Conservation (phyloP, 2,888 invertebrate genomes). For the Alloscopus bannaensis region DNA sequence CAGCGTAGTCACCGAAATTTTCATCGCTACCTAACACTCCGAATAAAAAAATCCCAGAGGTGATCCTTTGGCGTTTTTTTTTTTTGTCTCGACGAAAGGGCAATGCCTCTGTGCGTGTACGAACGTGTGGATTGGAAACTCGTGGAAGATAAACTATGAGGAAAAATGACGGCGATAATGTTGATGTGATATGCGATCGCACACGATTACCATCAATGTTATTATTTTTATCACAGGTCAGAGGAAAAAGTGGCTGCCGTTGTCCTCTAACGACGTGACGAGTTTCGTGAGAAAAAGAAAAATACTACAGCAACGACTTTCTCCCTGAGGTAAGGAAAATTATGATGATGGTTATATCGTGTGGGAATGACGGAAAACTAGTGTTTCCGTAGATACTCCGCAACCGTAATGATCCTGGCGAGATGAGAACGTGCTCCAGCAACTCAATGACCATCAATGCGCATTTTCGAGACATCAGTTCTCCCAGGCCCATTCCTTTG, state of each 20-base stretch:
- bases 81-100: too few relatives aligned
- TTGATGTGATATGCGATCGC: conserved; percentile 30
- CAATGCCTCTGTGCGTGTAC: too few relatives aligned
- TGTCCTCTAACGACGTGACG: background rate
- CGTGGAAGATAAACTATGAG: too few relatives aligned
- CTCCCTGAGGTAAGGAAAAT: background rate
- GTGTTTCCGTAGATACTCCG: background rate
- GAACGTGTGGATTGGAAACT: too few relatives aligned
- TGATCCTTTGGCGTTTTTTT: too few relatives aligned
- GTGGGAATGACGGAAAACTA: background rate
- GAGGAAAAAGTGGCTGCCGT: conserved; percentile 13
- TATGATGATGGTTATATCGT: conserved; percentile 1
- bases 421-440: conserved; percentile 32
- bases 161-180: conserved; percentile 14
- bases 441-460: conserved; percentile 48
- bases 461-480: conserved; percentile 8
- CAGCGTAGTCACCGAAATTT: too few relatives aligned
- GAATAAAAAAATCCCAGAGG: too few relatives aligned
- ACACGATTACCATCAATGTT: conserved; percentile 34
- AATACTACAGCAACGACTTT: too few relatives aligned
- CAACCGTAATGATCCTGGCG: conserved; percentile 24
- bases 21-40: too few relatives aligned
- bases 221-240: conserved; percentile 40
- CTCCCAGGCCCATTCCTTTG: too few relatives aligned
- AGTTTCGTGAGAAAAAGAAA: too few relatives aligned